Evolutionary conservation across 1,140 invertebrate genomes (phyloP), one percentile per base, ranked within the genome.

Genomic region (Heliconius eleuchia): DNA sequence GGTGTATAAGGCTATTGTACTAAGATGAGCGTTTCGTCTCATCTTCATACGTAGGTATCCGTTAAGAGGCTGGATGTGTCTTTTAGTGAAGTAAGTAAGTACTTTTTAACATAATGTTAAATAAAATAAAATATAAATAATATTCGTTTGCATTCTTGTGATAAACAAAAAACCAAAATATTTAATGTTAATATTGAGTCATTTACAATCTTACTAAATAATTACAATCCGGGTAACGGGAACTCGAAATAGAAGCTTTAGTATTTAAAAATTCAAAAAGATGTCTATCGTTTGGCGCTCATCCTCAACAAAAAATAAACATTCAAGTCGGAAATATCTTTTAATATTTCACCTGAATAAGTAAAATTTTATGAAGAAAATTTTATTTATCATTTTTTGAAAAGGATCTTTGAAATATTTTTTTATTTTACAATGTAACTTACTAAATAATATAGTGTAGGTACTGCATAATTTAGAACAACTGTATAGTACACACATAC

Each of bases 11-110:
- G 82, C 86, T 80, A 86, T 66, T 27, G 27, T 89, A 84, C 88
- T 87, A 88, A 90, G 83, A 87, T 80, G 85, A 83, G 80, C 85
- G 85, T 90, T 92, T 91, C 91, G 86, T 91, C 89, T 86, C 81
- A 73, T 82, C 85, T 89, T 87, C 88, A 85, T 84, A 80, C 83
- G 75, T 73, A 80, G 73, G 83, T 79, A 75, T 81, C 78, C 77
- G 78, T 81, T 84, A 80, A 55, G 52, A 27, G 19, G 42, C 81
- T 83, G 57, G 73, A 80, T 76, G 80, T 85, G 73, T 85, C 86
- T 87, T 84, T 89, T 86, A 87, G 75, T 79, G 76, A 82, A 46
- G 42, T 86, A 89, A 27, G 23, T 66, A 66, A 13, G 19, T 37
- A 4, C 4, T 37, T 34, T 37, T 37, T 7, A 37, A 5, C 6